Base-by-base conservation (phyloP, 2,797 vertebrate genomes). In the Brachyrhaphis roseni region DNA sequence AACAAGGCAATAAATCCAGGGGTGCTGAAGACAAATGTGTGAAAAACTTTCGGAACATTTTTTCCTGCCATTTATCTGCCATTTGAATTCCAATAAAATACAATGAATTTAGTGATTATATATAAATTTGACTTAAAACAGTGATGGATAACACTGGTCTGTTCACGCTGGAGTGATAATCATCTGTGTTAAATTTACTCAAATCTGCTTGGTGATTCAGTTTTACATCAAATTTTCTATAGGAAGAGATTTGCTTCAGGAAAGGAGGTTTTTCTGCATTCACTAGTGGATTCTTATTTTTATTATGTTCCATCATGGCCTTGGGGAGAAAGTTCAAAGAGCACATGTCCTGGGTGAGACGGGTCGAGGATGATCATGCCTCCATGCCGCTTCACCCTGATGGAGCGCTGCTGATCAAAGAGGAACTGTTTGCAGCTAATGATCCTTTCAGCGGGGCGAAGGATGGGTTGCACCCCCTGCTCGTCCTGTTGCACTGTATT, bases 321-420 rank as follows among this genome's bases (percentile, higher is more conserved):
- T 45, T 5, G 46, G 72, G 78, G 39, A 20, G 13, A 28, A 75
- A 74, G 59, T 80, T 80, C 78, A 80, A 80, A 79, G 72, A 75
- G 28, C 13, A 71, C 47, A n/a, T 55, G 78, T 70, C 46, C 72
- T 46, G 62, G 62, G 18, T 46, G 39, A 31, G 68, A n/a, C 26
- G n/a, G 47, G 72, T 46, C 10, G 31, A 13, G 75, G 62, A 68
- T 43, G 72, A 74, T 74, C 36, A 68, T 7, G n/a, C n/a, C 47
- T 70, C n/a, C 36, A 23, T 57, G 59, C 47, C 2, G 12, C 49
- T 70, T 53, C 34, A 57, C 36, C 46, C 59, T 68, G 59, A n/a
- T 68, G 78, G 39, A 55, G 72, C 34, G 28, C 28, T 76, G 20
- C 26, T 34, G 78, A 75, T 75, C 73, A 80, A 80, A 80, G 72